These are phyloP conservation scores for Amazona guildingii DNA, from an alignment of 2,113 vertebrate species.

Conservation along the genomic window DNA sequence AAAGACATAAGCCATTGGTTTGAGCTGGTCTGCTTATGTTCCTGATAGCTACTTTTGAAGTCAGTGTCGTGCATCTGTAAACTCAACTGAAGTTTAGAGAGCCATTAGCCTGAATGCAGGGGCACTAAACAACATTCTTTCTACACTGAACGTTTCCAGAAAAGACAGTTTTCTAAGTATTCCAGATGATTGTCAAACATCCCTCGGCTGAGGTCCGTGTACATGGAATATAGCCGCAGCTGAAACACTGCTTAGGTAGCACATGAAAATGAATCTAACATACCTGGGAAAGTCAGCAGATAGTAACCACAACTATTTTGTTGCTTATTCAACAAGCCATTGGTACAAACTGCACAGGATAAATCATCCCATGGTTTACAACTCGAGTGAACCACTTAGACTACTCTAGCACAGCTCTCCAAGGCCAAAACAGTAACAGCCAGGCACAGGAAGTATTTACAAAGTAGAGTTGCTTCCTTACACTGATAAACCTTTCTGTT, in stretches of 20 bases:
- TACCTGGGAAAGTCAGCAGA: background rate
- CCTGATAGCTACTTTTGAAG: background rate
- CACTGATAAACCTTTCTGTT: background rate
- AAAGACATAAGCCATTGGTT: background rate
- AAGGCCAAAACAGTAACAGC: background rate
- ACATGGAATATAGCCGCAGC: accelerated
- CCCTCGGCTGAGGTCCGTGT: background rate
- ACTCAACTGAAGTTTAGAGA: background rate
- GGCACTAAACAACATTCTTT: background rate
- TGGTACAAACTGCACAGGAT: background rate
- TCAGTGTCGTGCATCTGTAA: background rate
- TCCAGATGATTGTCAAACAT: background rate
- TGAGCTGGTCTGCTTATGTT: background rate
- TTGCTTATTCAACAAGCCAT: slow-evolving; percentile 2
- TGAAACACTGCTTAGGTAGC: background rate
- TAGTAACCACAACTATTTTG: background rate
- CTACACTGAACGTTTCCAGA: background rate
- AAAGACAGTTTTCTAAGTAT: background rate
- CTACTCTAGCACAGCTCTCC: background rate
- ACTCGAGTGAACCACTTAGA: background rate
- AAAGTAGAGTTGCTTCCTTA: background rate
- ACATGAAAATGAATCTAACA: background rate
- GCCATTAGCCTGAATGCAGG: accelerated
- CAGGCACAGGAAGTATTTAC: background rate
- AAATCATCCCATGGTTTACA: slow-evolving; percentile 2